Evolutionary conservation across 1,140 invertebrate species (phyloP), one percentile per base, ranked within the genome.

Genomic region (Papilio aristodemus): DNA sequence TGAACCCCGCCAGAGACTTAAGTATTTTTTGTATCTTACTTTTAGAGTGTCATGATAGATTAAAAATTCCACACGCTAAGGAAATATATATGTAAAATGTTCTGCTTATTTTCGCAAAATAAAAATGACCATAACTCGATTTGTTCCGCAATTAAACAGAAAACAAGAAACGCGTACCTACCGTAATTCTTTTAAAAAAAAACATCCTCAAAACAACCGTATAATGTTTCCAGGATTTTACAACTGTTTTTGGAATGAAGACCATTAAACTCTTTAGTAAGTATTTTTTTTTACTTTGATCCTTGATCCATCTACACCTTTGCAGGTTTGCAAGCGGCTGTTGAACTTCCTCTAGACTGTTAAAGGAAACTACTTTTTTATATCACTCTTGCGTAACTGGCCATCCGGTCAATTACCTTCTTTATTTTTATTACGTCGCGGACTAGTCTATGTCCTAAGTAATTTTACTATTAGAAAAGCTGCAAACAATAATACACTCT

Each of bases 331-430:
- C 32, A 57, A 25, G 17, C 59, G 59, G 59, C 36, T 62, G 59
- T 62, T 62, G 36, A 62, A 62, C 59, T 39, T 62, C 59, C 59
- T 50, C 13, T 17, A 19, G n/a, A 62, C 36, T 62, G 27, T 1
- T 37, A 62, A 62, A 38, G 59, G 36, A 62, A 37, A 62, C 59
- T 39, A 17, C 59, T 38, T 62, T 60, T 62, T 62, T 37, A 62
- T 58, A 19, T 62, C 27, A 13, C 32, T 19, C 59, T 62, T 62
- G 59, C 59, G 59, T 62, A 62, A 38, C 59, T 62, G 7, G n/a
- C 27, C 32, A 62, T 37, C 59, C 59, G 59, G 32, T 54, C 46
- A 54, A 54, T 25, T 54, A 54, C 59, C 32, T 62, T 62, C 32
- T 62, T 62, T 62, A 62, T 62, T 62, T 38, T 62, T 62, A 62